These are phyloP conservation scores for Erynnis tages DNA, from an alignment of 2,888 invertebrate genomes.

Conservation along the genomic window DNA sequence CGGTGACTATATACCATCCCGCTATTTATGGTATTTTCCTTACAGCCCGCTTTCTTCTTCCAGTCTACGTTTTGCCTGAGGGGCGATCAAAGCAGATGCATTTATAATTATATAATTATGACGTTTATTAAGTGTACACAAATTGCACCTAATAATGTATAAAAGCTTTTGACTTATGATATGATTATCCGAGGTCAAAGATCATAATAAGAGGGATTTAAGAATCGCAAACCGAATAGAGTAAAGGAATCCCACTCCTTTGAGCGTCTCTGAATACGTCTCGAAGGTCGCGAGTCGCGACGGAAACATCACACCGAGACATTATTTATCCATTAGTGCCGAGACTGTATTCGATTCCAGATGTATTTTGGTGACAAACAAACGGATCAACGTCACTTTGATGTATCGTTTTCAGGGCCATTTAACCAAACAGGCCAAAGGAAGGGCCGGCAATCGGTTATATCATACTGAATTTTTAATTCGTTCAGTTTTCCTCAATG, in stretches of 20 bases:
- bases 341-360: conserved; percentile 12
- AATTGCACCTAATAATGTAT: no score
- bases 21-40: no score
- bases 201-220: no score
- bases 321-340: conserved; percentile 19
- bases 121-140: no score
- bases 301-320: conserved; percentile 10
- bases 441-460: conserved; percentile 1
- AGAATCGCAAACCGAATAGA: background rate
- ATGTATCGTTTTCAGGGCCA: conserved; percentile 13
- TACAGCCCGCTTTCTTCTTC: no score
- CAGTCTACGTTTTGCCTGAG: no score
- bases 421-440: conserved; percentile 2
- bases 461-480: background rate
- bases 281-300: conserved; percentile 4
- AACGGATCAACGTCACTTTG: conserved; percentile 7
- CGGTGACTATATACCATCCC: no score
- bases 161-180: no score
- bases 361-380: conserved; percentile 16
- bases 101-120: no score
- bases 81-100: no score
- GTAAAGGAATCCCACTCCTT: background rate
- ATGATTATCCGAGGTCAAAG: no score
- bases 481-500: background rate
- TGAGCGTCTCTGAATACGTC: conserved; percentile 1